Evolutionary conservation across 1,140 invertebrate species (phyloP).

Genomic region (Formica exsecta): DNA sequence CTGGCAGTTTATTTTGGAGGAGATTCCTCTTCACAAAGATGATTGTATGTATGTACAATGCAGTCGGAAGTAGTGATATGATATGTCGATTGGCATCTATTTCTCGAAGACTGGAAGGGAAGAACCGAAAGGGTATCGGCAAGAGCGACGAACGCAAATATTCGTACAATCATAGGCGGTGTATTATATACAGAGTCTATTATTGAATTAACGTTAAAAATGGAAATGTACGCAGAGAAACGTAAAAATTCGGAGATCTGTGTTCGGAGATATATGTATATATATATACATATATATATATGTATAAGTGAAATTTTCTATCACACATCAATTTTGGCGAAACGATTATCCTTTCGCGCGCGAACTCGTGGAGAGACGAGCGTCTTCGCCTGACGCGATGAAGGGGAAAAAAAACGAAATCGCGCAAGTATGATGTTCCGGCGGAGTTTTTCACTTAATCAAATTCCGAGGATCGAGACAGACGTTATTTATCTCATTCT

Average conservation of each 20-base stretch:
- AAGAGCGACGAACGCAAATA: slow-evolving; percentile 59
- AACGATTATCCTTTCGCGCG: slow-evolving; percentile 7
- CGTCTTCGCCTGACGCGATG: not conserved
- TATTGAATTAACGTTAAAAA: slow-evolving; percentile 63
- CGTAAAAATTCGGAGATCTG: slow-evolving; percentile 67
- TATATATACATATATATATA: too few species aligned
- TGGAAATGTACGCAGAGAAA: slow-evolving; percentile 65
- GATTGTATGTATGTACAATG: slow-evolving; percentile 41
- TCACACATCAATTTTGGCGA: slow-evolving; percentile 65
- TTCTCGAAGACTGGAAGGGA: slow-evolving; percentile 35
- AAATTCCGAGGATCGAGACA: not conserved
- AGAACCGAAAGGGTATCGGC: slow-evolving; percentile 48
- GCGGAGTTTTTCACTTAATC: not conserved
- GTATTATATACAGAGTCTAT: slow-evolving; percentile 68
- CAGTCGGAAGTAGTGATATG: not conserved
- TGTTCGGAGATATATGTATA: slow-evolving; percentile 21
- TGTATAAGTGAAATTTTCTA: slow-evolving; percentile 45
- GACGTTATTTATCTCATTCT: not conserved
- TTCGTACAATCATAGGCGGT: slow-evolving; percentile 72
- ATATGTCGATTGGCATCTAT: not conserved
- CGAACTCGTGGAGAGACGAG: not conserved
- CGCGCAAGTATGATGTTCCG: not conserved
- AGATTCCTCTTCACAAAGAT: not conserved
- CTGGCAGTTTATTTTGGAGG: slow-evolving; percentile 20
- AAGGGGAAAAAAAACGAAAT: not conserved